phyloP scores from a whole-genome alignment of 2,113 vertebrate species.

The Apteryx mantelli region DNA sequence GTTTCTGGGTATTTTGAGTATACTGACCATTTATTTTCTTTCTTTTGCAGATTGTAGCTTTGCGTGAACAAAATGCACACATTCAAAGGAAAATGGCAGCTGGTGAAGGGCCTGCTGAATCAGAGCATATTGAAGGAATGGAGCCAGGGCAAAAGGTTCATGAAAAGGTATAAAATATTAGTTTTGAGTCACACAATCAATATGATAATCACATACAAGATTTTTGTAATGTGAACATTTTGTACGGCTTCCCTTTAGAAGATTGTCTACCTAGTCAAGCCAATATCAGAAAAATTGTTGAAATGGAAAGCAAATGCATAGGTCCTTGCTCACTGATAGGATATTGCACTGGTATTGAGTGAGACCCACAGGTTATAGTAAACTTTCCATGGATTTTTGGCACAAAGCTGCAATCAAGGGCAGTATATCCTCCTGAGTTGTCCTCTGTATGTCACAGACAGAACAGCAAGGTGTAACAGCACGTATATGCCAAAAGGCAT shows the following conservation, averaged over 20 bases:
- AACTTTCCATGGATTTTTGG: neutral
- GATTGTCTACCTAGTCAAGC: neutral
- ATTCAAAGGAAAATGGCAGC: constrained; percentile 96
- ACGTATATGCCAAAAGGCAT: rapidly evolving
- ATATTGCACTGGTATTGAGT: neutral
- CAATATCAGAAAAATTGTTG: neutral
- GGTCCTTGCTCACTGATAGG: neutral
- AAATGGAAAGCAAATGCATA: neutral
- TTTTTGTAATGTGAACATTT: neutral
- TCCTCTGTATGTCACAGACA: rapidly evolving
- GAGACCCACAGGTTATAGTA: neutral
- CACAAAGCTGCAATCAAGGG: neutral
- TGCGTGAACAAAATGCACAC: constrained; percentile 97
- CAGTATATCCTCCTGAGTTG: neutral
- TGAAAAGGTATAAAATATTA: constrained; percentile 85
- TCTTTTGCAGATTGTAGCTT: constrained; percentile 90
- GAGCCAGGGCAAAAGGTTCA: constrained; percentile 92
- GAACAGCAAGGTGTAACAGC: neutral
- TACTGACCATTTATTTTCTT: neutral
- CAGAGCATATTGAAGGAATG: constrained; percentile 89
- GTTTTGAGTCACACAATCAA: neutral
- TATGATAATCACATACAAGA: neutral
- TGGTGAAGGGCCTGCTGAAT: constrained; percentile 85
- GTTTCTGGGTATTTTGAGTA: neutral
- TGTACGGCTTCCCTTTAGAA: neutral